Base-by-base conservation (phyloP, 1,140 invertebrate species). In the Drosophila baimaii region DNA sequence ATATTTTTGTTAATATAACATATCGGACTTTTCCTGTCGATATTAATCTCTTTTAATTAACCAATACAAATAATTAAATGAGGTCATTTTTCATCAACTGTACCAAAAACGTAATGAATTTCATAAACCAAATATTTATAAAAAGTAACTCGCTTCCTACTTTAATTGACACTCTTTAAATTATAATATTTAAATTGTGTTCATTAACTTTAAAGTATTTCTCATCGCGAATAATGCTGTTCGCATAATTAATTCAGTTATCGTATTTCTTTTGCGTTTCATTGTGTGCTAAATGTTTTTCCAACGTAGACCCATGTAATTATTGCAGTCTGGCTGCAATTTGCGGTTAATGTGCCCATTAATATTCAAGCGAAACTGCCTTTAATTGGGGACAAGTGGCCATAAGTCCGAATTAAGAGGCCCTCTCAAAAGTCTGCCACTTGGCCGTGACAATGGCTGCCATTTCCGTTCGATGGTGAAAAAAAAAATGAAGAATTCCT, bases 301-400 rank as follows among this genome's bases (percentile, higher is more conserved):
- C n/a, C n/a, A n/a, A n/a, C n/a, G n/a, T n/a, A n/a, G n/a, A n/a
- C n/a, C n/a, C n/a, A n/a, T 41, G 27, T 55, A 73, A 74, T 74
- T 63, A 73, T 23, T 63, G 23, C 69, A 73, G 21, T 64, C 47
- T 41, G 57, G 23, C 23, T 46, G 41, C 71, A 55, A 63, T 74
- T 74, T 73, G 47, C 49, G 49, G 57, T 74, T 63, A 63, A 74
- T 73, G 51, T 41, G 25, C 21, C 37, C 29, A 64, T 74, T 74
- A 74, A 74, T 74, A 63, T 73, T 49, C 49, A 44, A 63, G 39
- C 33, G 71, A 74, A 63, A 61, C 23, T 37, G 35, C 33, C 21
- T 47, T 62, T 74, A 62, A 73, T 73, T 62, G 57, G 49, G 21
- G 5, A 49, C 35, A 31, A 37, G 47, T 72, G 47, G 37, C 29